Conservation (phyloP, 2,888 invertebrate genomes). For the Apoda limacodes region DNA sequence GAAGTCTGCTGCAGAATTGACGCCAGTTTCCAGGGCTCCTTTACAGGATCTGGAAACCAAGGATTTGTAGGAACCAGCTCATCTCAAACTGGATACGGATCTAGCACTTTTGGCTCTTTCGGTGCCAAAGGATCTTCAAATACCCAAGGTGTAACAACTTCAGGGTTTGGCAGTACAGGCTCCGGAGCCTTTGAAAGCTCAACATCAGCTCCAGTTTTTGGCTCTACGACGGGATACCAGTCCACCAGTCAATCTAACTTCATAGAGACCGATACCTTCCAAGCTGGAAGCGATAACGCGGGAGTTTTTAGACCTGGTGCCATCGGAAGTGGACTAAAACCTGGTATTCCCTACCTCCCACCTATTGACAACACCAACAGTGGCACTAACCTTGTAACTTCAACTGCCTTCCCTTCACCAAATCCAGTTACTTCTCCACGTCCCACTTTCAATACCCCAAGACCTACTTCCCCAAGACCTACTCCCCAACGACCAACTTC, state of each 20-base stretch:
- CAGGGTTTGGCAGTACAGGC: conserved; percentile 12
- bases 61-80: conserved; percentile 34
- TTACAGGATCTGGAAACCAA: conserved; percentile 31
- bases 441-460: conserved; percentile 26
- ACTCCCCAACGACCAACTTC: too few species aligned
- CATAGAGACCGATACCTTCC: conserved; percentile 44
- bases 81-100: conserved; percentile 21
- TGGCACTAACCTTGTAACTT: conserved; percentile 34
- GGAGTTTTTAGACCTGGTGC: conserved; percentile 46
- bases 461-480: conserved; percentile 17
- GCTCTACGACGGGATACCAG: conserved; percentile 25
- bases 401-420: conserved; percentile 32
- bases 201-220: too few species aligned
- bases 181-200: conserved; percentile 6
- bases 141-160: conserved; percentile 7
- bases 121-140: conserved; percentile 19
- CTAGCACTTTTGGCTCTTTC: conserved; percentile 27
- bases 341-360: conserved; percentile 61
- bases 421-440: conserved; percentile 30
- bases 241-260: conserved; percentile 46
- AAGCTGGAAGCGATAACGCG: conserved; percentile 41
- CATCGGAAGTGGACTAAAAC: conserved; percentile 38
- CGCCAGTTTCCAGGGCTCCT: conserved; percentile 32
- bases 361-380: conserved; percentile 42
- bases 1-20: conserved; percentile 63